A percentile compares a stretch with the other conserved stretches of the same genome.
Evolutionary conservation across 1,140 invertebrate species (phyloP).

Genomic region (Steinernema khuongi): DNA sequence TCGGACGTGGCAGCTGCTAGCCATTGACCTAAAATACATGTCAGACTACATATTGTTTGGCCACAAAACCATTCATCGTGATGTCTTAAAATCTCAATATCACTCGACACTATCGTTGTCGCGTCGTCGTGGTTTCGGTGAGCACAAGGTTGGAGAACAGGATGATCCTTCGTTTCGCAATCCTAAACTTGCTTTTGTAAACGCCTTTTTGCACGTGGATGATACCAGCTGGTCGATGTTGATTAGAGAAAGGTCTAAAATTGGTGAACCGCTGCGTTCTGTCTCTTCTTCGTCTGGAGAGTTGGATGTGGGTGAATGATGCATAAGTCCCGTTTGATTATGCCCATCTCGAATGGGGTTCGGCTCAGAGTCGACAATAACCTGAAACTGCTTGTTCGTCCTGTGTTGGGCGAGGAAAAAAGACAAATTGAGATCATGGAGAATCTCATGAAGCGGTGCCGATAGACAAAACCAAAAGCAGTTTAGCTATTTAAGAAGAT

Average conservation of each 20-base stretch:
- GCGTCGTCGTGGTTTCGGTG: conserved; percentile 32
- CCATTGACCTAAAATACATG: conserved; percentile 43
- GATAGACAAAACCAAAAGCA: no score
- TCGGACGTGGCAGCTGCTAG: conserved; percentile 39
- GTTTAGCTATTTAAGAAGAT: no score
- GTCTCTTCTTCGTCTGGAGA: conserved; percentile 49
- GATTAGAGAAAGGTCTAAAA: conserved; percentile 43
- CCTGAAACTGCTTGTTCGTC: no score
- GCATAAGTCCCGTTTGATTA: conserved; percentile 29
- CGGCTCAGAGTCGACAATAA: conserved; percentile 43
- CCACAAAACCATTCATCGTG: conserved; percentile 42
- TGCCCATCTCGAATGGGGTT: conserved; percentile 52
- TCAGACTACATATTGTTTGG: not conserved
- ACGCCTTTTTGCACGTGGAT: conserved; percentile 21
- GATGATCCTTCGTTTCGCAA: conserved; percentile 15
- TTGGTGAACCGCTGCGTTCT: not conserved
- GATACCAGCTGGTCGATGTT: conserved; percentile 33
- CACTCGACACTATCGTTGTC: conserved; percentile 42
- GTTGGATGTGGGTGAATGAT: conserved; percentile 49
- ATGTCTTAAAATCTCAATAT: conserved; percentile 46
- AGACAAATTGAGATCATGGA: no score
- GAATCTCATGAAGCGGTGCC: no score
- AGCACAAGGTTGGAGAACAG: not conserved
- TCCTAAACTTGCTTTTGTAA: not conserved
- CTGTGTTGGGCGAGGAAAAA: no score